These are phyloP conservation scores for Physeter macrocephalus DNA, from an alignment of 2,113 vertebrate genomes.

Conservation along the genomic window DNA sequence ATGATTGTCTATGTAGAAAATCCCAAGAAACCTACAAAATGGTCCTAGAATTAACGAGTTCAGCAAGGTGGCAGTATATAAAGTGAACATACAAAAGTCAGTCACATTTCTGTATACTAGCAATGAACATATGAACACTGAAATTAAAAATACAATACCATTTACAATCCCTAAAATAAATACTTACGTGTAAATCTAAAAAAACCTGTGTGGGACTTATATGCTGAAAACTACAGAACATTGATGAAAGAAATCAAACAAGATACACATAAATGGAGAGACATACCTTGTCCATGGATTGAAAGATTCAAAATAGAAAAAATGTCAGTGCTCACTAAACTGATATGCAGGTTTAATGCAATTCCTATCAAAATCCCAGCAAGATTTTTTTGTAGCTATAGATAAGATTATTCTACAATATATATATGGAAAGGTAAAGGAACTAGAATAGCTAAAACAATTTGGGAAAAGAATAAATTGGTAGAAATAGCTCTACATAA, in stretches of 20 bases:
- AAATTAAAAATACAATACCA: slow-evolving; percentile 13
- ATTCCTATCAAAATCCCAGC: background rate
- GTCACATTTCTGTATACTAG: background rate
- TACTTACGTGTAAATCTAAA: background rate
- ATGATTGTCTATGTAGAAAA: background rate
- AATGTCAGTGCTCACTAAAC: background rate
- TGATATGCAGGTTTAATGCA: background rate
- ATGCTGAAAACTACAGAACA: background rate
- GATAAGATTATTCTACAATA: background rate
- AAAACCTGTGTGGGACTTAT: background rate
- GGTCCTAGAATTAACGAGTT: slow-evolving; percentile 8
- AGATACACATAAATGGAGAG: background rate
- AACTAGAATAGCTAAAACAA: background rate
- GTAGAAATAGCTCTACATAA: background rate
- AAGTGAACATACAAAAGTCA: background rate
- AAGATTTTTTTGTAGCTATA: background rate
- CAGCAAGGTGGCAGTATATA: background rate
- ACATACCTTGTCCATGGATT: background rate
- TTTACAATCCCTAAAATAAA: background rate
- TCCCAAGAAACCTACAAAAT: background rate
- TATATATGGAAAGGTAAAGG: background rate
- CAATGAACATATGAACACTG: background rate
- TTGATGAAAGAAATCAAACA: background rate
- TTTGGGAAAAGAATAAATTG: slow-evolving; percentile 3
- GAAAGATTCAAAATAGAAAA: slow-evolving; percentile 4